Percentiles rank a stretch among this genome's conserved stretches.
These are phyloP conservation scores for Geotrypetes seraphini DNA, from an alignment of 2,797 vertebrate species.

Conservation along the genomic window DNA sequence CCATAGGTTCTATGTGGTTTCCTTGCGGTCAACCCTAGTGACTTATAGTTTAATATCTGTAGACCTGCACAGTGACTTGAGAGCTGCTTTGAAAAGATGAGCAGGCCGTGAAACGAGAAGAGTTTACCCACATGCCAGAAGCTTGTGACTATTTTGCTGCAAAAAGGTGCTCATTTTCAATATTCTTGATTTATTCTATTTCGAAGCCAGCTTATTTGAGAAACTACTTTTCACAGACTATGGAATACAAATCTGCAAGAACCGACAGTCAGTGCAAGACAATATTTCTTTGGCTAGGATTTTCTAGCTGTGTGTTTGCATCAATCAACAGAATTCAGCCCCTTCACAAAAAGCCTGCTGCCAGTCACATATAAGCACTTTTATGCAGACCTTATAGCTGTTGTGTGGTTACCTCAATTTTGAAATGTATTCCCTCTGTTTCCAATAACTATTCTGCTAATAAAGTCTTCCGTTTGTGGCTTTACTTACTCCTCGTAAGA, in stretches of 20 bases:
- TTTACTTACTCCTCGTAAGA: background rate
- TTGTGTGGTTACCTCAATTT: background rate
- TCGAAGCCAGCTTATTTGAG: too few relatives aligned
- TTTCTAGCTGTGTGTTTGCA: too few relatives aligned
- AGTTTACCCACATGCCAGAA: background rate
- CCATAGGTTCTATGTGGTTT: slow-evolving; percentile 16
- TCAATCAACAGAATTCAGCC: too few relatives aligned
- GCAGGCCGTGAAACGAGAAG: background rate
- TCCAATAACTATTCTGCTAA: slow-evolving; percentile 13
- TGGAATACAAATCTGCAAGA: too few relatives aligned
- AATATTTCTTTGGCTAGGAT: too few relatives aligned
- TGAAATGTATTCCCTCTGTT: slow-evolving; percentile 7
- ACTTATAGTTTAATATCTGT: background rate
- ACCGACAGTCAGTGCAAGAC: too few relatives aligned
- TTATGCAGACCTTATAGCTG: background rate
- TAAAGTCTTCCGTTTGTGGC: slow-evolving; percentile 15
- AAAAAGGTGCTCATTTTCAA: too few relatives aligned
- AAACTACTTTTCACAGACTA: too few relatives aligned
- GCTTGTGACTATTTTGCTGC: background rate
- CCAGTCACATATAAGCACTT: rapidly evolving
- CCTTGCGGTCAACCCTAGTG: slow-evolving; percentile 3
- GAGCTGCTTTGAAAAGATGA: background rate
- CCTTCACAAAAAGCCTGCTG: too few relatives aligned
- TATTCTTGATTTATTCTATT: too few relatives aligned
- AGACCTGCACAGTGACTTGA: background rate